A percentile compares a stretch with the other conserved stretches of the same genome.
These are phyloP conservation scores for Trichopoda pennipes DNA, from an alignment of 2,888 invertebrate genomes.

Conservation along the genomic window DNA sequence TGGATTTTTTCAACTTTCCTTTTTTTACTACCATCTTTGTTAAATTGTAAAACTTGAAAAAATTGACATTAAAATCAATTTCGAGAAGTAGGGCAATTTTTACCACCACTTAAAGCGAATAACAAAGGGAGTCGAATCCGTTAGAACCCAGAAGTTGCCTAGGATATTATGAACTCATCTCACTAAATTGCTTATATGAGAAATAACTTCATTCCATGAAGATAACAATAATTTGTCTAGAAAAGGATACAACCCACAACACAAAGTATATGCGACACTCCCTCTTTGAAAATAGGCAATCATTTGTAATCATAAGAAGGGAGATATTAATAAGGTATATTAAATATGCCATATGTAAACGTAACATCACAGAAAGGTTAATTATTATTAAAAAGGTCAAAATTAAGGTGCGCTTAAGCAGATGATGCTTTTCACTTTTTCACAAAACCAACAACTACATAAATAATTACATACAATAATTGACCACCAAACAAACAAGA, in stretches of 20 bases:
- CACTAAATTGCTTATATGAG: not conserved
- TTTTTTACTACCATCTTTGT: no score
- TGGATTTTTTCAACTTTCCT: no score
- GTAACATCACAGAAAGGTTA: constrained; percentile 37
- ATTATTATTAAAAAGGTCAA: constrained; percentile 28
- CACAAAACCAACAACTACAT: not conserved
- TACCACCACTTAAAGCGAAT: no score
- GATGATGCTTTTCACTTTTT: constrained; percentile 12
- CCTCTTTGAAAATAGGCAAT: not conserved
- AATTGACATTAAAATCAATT: no score
- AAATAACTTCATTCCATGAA: constrained; percentile 3
- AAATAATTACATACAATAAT: not conserved
- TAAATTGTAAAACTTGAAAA: no score
- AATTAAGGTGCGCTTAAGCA: constrained; percentile 48
- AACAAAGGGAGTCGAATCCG: no score
- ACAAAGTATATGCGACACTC: constrained; percentile 15
- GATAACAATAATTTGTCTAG: constrained; percentile 26
- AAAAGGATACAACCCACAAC: not conserved
- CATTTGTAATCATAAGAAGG: not conserved
- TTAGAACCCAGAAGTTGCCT: no score
- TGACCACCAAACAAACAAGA: constrained; percentile 25
- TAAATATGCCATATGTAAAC: constrained; percentile 46
- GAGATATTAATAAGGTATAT: constrained; percentile 48
- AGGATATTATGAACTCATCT: no score
- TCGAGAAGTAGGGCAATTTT: no score